Base-by-base conservation (phyloP, 2,113 vertebrate genomes). In the Ursus arctos region DNA sequence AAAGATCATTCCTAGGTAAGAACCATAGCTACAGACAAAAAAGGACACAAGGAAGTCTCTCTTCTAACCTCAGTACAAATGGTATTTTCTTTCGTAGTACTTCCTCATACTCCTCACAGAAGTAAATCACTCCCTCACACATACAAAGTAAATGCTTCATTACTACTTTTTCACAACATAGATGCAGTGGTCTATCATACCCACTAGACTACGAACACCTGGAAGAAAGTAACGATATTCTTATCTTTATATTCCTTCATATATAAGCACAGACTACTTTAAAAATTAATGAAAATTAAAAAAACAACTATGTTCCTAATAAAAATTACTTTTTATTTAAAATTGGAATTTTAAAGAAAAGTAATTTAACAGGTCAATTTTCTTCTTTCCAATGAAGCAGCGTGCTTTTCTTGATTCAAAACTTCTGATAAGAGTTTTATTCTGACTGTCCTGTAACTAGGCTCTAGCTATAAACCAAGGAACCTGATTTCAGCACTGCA, bases 271-370 rank as follows among this genome's bases (percentile, higher is more conserved):
- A 96, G 13, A 77, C 21, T 55, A 89, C 4, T 74, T 89, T 40
- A n/a, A 43, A 96, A 89, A 55, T 87, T 88, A 85, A 67, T 26
- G 21, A 94, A 92, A 71, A 65, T 24, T 4, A 1, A 4, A 43
- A 51, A 85, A 82, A 87, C 86, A 95, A 53, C 43, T 91, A 65
- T 88, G 31, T 77, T 22, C 9, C 61, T 76, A 67, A 16, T 12
- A 93, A 47, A 88, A 76, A 76, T 71, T 31, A 0, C 74, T 28
- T 43, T 86, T 83, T 80, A 86, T 74, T 95, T 94, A 83, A 95
- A 96, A 94, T 33, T 85, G 47, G 47, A 97, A 95, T 88, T 90
- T 80, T 51, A 72, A 49, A 86, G 49, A 79, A 91, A 87, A 96
- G 74, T 22, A 85, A 22, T 89, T 81, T 86, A 84, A 31, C 1